Evolutionary conservation across 53 echinoderm and acorn worm genomes (phyloP), one percentile per base, ranked within the genome.

Genomic region (Luidia sarsii): DNA sequence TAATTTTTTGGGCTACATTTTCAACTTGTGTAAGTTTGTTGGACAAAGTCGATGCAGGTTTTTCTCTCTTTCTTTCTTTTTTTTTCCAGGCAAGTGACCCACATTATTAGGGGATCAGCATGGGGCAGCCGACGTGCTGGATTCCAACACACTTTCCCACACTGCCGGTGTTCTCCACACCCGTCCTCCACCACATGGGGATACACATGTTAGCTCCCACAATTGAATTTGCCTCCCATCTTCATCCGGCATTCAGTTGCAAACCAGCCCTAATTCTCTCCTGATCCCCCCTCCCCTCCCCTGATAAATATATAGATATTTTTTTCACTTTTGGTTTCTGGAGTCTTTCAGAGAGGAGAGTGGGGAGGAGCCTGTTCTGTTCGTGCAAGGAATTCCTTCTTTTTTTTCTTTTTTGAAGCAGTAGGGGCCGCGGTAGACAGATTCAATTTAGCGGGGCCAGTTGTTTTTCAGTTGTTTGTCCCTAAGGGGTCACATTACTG

Each of bases 101-200:
- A n/a, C n/a, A n/a, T n/a, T n/a, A n/a, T n/a, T n/a, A n/a, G n/a
- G n/a, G 38, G 9, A 57, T 11, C 74, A 74, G 74, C 74, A 57
- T 74, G 74, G 28, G 3, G 18, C 27, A 39, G 10, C 6, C 18
- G 15, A 16, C 25, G 16, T 11, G 25, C 36, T 28, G 33, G 61
- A 77, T 77, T 77, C 77, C 77, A 77, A 36, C 28, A 59, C 77
- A 77, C 60, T 77, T 77, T 77, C 77, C 77, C 77, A 77, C 77
- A 77, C 77, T 61, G 59, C 46, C 13, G 22, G 46, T 10, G 18
- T 33, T 51, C 72, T 2, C 46, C 41, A 33, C 22, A 11, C 15
- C 43, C 20, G 29, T n/a, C 60, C 68, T 36, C 77, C 39, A 61
- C 77, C 77, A 77, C 77, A 77, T 77, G 77, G 77, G 61, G 77